Base-by-base conservation (phyloP, 2,888 invertebrate species). In the Adineta ricciae region DNA sequence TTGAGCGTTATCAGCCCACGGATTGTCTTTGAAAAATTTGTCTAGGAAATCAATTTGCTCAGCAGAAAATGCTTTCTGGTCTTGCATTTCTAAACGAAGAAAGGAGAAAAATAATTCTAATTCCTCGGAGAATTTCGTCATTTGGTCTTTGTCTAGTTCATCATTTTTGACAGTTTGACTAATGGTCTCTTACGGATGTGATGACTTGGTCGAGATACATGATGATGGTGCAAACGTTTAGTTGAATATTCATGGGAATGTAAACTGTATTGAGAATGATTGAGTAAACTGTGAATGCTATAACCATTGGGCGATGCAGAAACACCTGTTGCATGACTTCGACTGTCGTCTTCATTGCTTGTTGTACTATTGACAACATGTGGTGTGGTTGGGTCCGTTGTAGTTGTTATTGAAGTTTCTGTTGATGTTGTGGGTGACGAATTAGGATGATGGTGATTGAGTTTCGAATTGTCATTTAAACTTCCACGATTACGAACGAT, bases 401-500 rank as follows among this genome's bases (percentile, higher is more conserved):
- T 36, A 27, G 19, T 72, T n/a, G 52, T 41, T 46, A 46, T 46
- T 27, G 38, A 14, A 36, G 83, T 64, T 24, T 72, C 49, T 32
- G 19, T 72, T n/a, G 52, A 52, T 56, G 38, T 56, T 14, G 54
- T 41, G 11, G 56, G 36, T 36, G 84, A 83, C 49, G 83, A 83
- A 83, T 56, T 83, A n/a, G 36, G 41, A 50, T 41, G 52, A 36
- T 46, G 49, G 49, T 83, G 82, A 56, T 41, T 64, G 49, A 46
- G 21, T 72, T 85, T 84, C 21, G 36, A 46, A 49, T 50, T 50
- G 2, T 85, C 85, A 83, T 85, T 83, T 85, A 56, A 83, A 56
- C 32, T 96, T 21, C 97, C 97, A 90, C 96, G 96, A 92, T 97
- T 97, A 88, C 97, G 93, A 86, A 97, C 97, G 91, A 97, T 97